These are phyloP conservation scores for Notechis scutatus DNA, from an alignment of 2,113 vertebrate species.

Conservation along the genomic window DNA sequence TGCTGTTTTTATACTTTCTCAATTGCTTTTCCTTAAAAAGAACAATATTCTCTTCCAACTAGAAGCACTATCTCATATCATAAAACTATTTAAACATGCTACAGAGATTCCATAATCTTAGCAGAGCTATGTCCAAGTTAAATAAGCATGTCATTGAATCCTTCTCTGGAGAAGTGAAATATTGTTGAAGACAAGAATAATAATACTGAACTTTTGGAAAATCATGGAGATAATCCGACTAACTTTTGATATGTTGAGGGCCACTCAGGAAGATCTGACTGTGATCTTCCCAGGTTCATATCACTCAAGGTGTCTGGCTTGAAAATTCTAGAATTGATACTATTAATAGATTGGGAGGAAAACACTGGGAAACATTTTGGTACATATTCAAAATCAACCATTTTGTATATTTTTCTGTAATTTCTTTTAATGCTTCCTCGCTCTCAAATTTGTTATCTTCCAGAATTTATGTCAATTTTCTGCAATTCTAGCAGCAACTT, in stretches of 20 bases:
- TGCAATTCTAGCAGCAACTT: neutral
- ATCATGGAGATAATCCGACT: neutral
- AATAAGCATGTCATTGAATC: conserved; percentile 20
- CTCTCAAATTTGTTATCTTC: neutral
- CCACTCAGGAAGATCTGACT: neutral
- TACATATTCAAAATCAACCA: neutral
- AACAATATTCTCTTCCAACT: conserved; percentile 65
- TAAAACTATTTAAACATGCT: conserved; percentile 43
- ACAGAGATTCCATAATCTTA: conserved; percentile 37
- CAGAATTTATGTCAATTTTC: neutral
- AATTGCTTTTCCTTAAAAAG: conserved; percentile 46
- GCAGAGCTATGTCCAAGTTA: conserved; percentile 31
- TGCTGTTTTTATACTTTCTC: conserved; percentile 40
- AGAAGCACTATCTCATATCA: conserved; percentile 68
- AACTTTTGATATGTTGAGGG: neutral
- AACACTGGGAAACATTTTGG: neutral
- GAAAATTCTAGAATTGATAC: neutral
- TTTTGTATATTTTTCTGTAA: neutral
- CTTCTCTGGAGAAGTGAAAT: conserved; percentile 3
- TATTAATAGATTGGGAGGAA: neutral
- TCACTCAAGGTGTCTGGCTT: neutral
- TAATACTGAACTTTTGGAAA: neutral
- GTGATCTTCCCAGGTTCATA: neutral
- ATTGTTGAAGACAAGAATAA: neutral
- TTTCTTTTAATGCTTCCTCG: neutral